Percentiles rank a stretch among this genome's conserved stretches.
These are phyloP conservation scores for Gobius niger DNA, from an alignment of 2,113 vertebrate species.

Conservation along the genomic window DNA sequence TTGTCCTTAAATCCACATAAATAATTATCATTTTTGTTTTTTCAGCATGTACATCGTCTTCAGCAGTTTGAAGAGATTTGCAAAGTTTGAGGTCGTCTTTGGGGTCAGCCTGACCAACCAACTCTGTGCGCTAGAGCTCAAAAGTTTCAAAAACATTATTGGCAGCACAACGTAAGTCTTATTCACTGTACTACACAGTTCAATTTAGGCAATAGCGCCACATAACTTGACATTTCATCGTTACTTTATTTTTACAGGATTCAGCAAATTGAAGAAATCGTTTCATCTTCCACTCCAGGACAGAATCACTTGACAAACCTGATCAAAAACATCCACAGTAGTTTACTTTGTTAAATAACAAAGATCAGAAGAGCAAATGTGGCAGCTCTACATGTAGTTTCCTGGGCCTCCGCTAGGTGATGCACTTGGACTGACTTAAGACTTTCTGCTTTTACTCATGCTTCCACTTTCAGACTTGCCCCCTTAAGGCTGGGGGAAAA, in stretches of 20 bases:
- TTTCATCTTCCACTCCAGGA: constrained; percentile 55
- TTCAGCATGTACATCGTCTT: constrained; percentile 68
- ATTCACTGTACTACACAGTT: neutral
- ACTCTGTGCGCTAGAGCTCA: constrained; percentile 48
- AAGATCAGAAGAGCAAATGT: neutral
- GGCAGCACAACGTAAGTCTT: constrained; percentile 68
- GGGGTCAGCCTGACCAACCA: constrained; percentile 43
- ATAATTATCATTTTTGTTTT: neutral
- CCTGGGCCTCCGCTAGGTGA: constrained; percentile 18
- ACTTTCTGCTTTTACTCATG: neutral
- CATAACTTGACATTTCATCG: neutral
- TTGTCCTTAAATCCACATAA: neutral
- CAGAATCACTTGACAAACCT: constrained; percentile 67
- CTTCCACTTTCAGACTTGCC: neutral
- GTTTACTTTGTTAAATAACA: constrained; percentile 52
- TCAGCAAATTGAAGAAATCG: constrained; percentile 61
- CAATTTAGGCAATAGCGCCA: neutral
- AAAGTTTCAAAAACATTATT: constrained; percentile 61
- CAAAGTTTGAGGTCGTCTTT: constrained; percentile 74
- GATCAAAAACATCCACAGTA: constrained; percentile 64
- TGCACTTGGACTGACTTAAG: neutral
- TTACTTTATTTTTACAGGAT: constrained; percentile 45
- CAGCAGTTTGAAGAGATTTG: constrained; percentile 63
- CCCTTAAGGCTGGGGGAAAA: neutral
- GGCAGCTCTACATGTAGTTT: neutral